Evolutionary conservation across 1,140 invertebrate species (phyloP), one percentile per base, ranked within the genome.

Genomic region (Brachionus rubens): DNA sequence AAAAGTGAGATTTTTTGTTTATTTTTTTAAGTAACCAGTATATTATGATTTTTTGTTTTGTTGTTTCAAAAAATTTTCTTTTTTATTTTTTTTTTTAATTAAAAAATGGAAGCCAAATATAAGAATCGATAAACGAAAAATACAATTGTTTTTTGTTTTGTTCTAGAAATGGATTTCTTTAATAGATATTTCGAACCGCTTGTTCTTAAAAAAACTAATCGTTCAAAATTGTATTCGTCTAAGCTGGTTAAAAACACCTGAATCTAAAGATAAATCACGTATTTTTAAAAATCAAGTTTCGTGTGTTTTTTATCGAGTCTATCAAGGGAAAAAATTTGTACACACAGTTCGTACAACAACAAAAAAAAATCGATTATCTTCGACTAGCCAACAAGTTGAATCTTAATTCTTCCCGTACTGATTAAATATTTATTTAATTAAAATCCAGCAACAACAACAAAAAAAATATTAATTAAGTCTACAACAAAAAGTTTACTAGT

Each of bases 361-460:
- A 33, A 48, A 48, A 48, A 48, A 48, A 48, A 59, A 59, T 28
- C 36, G 28, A 59, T 59, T 59, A 59, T 59, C 54, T 59, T 12
- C 36, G 54, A 36, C 54, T 59, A 59, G 33, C 33, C 33, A 36
- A 9, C 33, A 36, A 59, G 30, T 9, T 21, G 12, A 59, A 36
- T 59, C 16, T 36, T 33, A 48, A 28, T 59, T 59, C 36, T 59
- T 59, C 36, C 16, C 54, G 33, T 41, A 59, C 54, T 59, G 54
- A 59, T 59, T 59, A 59, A 59, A 59, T 59, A 59, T 59, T 59
- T 59, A 59, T 59, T 59, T 59, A 59, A 59, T 59, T 59, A 59
- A 59, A 59, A n/a, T n/a, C n/a, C n/a, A n/a, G n/a, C n/a, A n/a
- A n/a, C n/a, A n/a, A n/a, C n/a, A n/a, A n/a, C n/a, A n/a, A n/a